phyloP scores from a whole-genome alignment of 1,140 invertebrate species.

The Drosophila sturtevanti region DNA sequence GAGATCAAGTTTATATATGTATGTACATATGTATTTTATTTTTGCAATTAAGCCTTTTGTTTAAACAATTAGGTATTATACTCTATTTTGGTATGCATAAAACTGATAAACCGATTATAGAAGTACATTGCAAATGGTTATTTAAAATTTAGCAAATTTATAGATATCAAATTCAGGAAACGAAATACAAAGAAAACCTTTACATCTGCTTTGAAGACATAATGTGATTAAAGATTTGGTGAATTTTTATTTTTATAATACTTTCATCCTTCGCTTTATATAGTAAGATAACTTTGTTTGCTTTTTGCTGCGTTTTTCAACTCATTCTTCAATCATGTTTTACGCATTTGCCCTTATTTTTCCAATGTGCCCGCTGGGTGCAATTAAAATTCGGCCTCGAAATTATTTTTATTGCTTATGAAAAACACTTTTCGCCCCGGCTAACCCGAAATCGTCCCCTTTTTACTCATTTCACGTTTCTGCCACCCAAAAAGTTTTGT shows the following conservation, averaged over 20 bases:
- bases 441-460: constrained; percentile 17
- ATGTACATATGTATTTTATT: too few relatives aligned
- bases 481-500: constrained; percentile 42
- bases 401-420: constrained; percentile 79
- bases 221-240: background rate
- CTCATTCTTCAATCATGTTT: constrained; percentile 23
- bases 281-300: background rate
- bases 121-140: too few relatives aligned
- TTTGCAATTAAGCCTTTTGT: too few relatives aligned
- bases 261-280: background rate
- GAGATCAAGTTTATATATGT: too few relatives aligned
- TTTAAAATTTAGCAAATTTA: too few relatives aligned
- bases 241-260: background rate
- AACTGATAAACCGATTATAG: too few relatives aligned
- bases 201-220: too few relatives aligned
- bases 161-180: too few relatives aligned
- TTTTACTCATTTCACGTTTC: background rate
- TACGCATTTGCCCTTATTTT: constrained; percentile 27
- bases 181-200: too few relatives aligned
- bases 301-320: background rate
- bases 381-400: constrained; percentile 77
- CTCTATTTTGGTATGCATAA: too few relatives aligned
- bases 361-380: constrained; percentile 72
- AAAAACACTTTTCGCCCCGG: constrained; percentile 66
- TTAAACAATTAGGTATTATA: too few relatives aligned